Conservation (phyloP, 1,140 invertebrate species). For the Listronotus bonariensis region DNA sequence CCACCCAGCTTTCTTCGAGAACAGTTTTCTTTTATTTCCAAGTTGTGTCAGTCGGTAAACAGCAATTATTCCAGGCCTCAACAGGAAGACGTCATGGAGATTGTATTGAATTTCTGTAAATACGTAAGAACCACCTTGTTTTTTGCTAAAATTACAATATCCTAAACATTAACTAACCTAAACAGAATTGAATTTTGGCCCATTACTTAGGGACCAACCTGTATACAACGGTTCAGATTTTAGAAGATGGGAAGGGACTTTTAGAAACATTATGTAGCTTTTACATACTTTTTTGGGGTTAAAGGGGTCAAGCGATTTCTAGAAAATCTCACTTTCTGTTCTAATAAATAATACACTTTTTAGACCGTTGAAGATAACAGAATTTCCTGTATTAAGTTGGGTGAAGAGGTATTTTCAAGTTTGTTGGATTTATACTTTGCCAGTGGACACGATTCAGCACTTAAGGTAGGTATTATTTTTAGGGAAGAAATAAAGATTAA, state of each 20-base stretch:
- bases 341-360: slow-evolving; percentile 19
- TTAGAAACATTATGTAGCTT: too few species aligned
- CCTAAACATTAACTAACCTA: too few species aligned
- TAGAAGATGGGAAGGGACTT: too few species aligned
- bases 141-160: too few species aligned
- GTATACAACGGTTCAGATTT: too few species aligned
- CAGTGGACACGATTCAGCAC: slow-evolving; percentile 28
- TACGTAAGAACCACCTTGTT: slow-evolving; percentile 37
- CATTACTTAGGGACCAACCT: too few species aligned
- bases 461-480: slow-evolving; percentile 35
- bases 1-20: slow-evolving; percentile 36
- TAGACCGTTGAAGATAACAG: slow-evolving; percentile 49
- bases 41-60: slow-evolving; percentile 37
- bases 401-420: slow-evolving; percentile 42
- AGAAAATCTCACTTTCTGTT: too few species aligned
- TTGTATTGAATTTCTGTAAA: slow-evolving; percentile 40
- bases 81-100: slow-evolving; percentile 41
- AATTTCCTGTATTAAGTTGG: slow-evolving; percentile 47
- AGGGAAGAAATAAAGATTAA: too few species aligned
- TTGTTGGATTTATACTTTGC: slow-evolving; percentile 43
- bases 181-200: too few species aligned
- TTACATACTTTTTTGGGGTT: too few species aligned
- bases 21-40: slow-evolving; percentile 44
- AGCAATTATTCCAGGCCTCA: slow-evolving; percentile 15
- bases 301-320: too few species aligned